Evolutionary conservation across 2,113 vertebrate genomes (phyloP), one percentile per base, ranked within the genome.

Genomic region (Gasterosteus aculeatus): DNA sequence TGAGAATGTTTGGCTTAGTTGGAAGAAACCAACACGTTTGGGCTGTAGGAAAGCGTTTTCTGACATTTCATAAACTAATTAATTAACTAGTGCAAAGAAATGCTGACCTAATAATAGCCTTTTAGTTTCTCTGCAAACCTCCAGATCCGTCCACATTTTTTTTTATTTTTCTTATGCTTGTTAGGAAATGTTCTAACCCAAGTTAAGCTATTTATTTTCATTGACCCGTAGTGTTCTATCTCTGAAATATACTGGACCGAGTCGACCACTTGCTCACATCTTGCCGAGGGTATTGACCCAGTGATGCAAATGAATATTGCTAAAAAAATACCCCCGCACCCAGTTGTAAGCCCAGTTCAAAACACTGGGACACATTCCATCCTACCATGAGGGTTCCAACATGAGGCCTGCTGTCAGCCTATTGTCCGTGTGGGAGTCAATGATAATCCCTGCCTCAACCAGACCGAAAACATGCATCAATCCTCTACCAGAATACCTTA

Each of bases 311-410:
- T 75, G 29, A 41, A 18, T 60, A 33, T 53, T 8, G 69, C 38
- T 56, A 57, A 69, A 66, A 69, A 59, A 31, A 22, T 38, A 15
- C 33, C 68, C 62, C 59, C 75, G 59, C 75, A 65, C 57, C 70
- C 44, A 38, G 69, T 31, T 14, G 26, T 14, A 67, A 65, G 42
- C 9, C 64, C 47, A 64, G 53, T 69, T 65, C 61, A 72, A 65
- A 82, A 60, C 69, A 54, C 74, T 81, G 69, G 76, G 72, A 62
- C 71, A 70, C 75, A 80, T 84, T 82, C 87, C 77, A 56, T 11
- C 68, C 71, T 80, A 41, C 67, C 71, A 68, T 76, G 76, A 84
- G 84, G 77, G 11, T 6, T 77, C 72, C 78, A 72, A 9, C 60
- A 46, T 11, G 62, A 73, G 56, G 66, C 63, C 58, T 22, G 46